phyloP scores from a whole-genome alignment of 2,888 invertebrate genomes.

The Oxyscelio sp. region DNA sequence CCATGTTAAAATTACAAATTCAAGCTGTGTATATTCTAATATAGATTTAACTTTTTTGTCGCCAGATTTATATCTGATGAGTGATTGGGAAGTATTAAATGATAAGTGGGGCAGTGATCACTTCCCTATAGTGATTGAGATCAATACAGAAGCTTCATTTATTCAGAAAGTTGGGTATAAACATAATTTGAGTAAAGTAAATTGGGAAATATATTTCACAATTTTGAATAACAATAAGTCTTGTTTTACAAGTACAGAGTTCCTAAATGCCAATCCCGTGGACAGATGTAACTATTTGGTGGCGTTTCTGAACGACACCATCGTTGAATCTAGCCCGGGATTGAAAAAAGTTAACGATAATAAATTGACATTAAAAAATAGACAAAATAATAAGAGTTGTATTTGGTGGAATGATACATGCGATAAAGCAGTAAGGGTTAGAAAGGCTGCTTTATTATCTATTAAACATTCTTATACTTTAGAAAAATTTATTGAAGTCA shows the following conservation, averaged over 20 bases:
- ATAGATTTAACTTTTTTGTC: conserved; percentile 1
- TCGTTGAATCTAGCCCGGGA: not conserved
- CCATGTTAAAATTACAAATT: not conserved
- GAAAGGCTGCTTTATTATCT: conserved; percentile 46
- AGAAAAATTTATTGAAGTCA: conserved; percentile 25
- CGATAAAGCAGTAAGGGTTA: conserved; percentile 5
- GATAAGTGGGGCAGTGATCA: too few relatives aligned
- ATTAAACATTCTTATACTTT: conserved; percentile 19
- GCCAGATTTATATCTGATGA: not conserved
- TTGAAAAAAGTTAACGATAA: not conserved
- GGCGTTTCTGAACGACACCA: not conserved
- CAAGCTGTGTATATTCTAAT: not conserved
- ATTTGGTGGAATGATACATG: conserved; percentile 64
- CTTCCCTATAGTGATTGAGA: too few relatives aligned
- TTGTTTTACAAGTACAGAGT: not conserved
- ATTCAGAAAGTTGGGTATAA: not conserved
- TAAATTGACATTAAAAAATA: too few relatives aligned
- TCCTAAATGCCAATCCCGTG: not conserved
- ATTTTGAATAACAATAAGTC: not conserved
- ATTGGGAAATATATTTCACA: not conserved
- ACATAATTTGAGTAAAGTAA: not conserved
- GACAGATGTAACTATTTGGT: not conserved
- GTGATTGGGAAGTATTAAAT: too few relatives aligned
- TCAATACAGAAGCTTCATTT: too few relatives aligned
- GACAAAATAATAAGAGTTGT: not conserved